Base-by-base conservation (phyloP, 1,140 invertebrate species). In the Cecropterus lyciades region DNA sequence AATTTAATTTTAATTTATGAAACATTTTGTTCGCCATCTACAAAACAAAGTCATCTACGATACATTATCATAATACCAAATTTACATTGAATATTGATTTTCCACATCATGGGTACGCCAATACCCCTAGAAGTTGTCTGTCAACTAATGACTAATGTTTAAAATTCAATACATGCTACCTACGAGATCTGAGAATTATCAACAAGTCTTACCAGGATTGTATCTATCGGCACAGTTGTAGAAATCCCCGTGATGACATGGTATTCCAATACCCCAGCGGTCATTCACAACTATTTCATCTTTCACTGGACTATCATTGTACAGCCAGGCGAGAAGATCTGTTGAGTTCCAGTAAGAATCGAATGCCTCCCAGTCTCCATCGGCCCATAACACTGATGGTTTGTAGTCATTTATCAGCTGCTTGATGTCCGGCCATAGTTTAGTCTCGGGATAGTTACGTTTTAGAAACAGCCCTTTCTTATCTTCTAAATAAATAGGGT, bases 331-430 rank as follows among this genome's bases (percentile, higher is more conserved):
- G 1, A 99, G 91, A 73, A 97, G 95, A 69, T 96, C 95, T 70
- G 94, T 95, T 0, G 96, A 95, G 37, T 94, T 94, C 95, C 96
- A 99, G 79, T 99, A 99, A 0, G 93, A 92, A 75, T 96, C 95
- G 0, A 94, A 77, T 0, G 96, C 95, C 81, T 97, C 97, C 96
- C 96, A 97, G 71, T 98, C 97, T 0, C 98, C 98, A 90, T 99
- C 98, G 0, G 98, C 97, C 98, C 98, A 99, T 16, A 99, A 88
- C 0, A 99, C 91, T 57, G 98, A 97, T 0, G 98, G 98, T 67
- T 96, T 87, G 84, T 99, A 99, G 45, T 93, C 92, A 30, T 96
- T 89, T 0, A 97, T 90, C 48, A 98, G 78, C 75, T 97, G 96
- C 42, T 94, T 91, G 64, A 97, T 91, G 87, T 97, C 96, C 0